Evolutionary conservation across 2,888 invertebrate species (phyloP).

Genomic region (Heliconius charithonia): DNA sequence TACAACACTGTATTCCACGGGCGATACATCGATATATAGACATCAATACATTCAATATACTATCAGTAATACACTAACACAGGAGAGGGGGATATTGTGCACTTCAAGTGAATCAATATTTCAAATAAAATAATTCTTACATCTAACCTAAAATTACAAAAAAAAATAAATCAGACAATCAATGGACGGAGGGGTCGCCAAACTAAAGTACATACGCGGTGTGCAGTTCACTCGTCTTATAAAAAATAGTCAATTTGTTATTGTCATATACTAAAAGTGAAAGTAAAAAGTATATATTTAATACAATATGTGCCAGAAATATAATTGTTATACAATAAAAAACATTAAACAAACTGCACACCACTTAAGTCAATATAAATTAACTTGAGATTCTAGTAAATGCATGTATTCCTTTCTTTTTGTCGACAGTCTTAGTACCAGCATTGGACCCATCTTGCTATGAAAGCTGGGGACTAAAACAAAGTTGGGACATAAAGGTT

Average conservation of each 20-base stretch:
- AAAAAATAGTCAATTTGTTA: constrained; percentile 23
- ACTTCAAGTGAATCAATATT: not conserved
- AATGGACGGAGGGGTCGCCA: constrained; percentile 21
- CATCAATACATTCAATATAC: constrained; percentile 8
- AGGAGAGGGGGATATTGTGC: not conserved
- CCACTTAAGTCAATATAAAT: not conserved
- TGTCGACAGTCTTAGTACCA: not conserved
- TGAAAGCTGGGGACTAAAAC: not conserved
- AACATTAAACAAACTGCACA: not conserved
- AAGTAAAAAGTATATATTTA: not conserved
- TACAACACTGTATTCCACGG: constrained; percentile 9
- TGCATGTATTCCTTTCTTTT: not conserved
- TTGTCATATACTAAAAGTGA: constrained; percentile 5
- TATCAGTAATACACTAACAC: not conserved
- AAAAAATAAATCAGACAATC: constrained; percentile 2
- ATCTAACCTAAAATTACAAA: constrained; percentile 4
- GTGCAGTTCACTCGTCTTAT: not conserved
- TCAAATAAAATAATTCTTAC: not conserved
- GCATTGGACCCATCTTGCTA: not conserved
- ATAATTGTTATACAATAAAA: not conserved
- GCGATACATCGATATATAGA: constrained; percentile 2
- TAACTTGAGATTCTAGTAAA: constrained; percentile 7
- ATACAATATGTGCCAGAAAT: not conserved
- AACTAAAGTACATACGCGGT: not conserved
- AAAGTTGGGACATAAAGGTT: not conserved